Percentiles rank a stretch among this genome's conserved stretches.
phyloP scores from a whole-genome alignment of 1,140 invertebrate genomes.

The Trichogramma pretiosum region DNA sequence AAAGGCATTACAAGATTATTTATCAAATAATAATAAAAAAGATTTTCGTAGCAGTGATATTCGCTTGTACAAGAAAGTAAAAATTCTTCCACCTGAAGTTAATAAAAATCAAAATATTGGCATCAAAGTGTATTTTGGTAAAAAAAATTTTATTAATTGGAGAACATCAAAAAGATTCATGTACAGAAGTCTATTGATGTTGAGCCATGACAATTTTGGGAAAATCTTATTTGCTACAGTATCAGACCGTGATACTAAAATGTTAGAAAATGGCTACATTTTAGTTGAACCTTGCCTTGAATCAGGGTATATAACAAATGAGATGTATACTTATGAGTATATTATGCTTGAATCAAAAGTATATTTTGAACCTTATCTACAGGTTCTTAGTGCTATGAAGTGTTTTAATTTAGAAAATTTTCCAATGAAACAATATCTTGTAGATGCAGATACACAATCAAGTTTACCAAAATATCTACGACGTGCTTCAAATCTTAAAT shows the following conservation, averaged over 20 bases:
- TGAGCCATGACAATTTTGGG: constrained; percentile 3
- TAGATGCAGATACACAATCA: background rate
- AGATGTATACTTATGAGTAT: constrained; percentile 35
- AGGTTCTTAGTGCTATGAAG: constrained; percentile 54
- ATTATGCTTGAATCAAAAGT: constrained; percentile 58
- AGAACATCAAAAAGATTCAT: background rate
- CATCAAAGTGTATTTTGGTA: background rate
- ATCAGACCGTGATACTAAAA: background rate
- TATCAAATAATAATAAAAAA: constrained; percentile 19
- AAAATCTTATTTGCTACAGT: background rate
- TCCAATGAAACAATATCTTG: background rate
- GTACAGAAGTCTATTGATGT: background rate
- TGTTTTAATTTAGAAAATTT: constrained; percentile 42
- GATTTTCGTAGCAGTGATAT: background rate
- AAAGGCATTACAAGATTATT: constrained; percentile 44
- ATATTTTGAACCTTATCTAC: constrained; percentile 62
- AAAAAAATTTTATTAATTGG: constrained; percentile 1
- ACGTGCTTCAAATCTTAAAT: no score
- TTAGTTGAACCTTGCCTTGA: background rate
- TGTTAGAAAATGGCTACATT: background rate
- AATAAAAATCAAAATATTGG: background rate
- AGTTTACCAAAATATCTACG: background rate
- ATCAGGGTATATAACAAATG: background rate
- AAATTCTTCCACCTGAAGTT: background rate
- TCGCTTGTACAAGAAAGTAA: constrained; percentile 1